Evolutionary conservation across 2,797 vertebrate genomes (phyloP), one percentile per base, ranked within the genome.

Genomic region (Spondyliosoma cantharus): DNA sequence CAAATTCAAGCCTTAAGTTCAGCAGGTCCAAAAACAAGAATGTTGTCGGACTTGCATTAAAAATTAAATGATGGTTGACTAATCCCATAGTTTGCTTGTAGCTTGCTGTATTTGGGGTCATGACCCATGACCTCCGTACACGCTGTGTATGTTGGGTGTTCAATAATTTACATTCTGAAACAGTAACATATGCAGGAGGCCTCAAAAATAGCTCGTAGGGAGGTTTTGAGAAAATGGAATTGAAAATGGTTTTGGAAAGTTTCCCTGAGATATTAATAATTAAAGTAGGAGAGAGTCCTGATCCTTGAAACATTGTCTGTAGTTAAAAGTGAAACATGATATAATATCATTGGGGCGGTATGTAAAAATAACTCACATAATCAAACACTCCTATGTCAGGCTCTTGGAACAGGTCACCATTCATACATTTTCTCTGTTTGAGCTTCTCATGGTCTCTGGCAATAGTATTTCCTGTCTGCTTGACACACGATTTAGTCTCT

Each of bases 1-100:
- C 32, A 65, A 63, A 52, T 59, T 50, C 22, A 42, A 15, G 29
- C 24, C n/a, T 58, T 56, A 56, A 27, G 42, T 67, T 50, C n/a
- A 74, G 24, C 8, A 69, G 25, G 13, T 54, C 27, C 8, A 46
- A 37, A 65, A 43, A 48, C n/a, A 57, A 15, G 7, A 50, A 56
- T 56, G 3, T n/a, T 27, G 6, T 6, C 9, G 20, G n/a, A 37
- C 3, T 19, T 22, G 53, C 5, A 54, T 9, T 14, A 22, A 50
- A 20, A 50, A 50, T 50, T 8, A 53, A 54, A 53, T 48, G 20
- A 54, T 12, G 63, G 20, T 16, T 37, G 32, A 37, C 32, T 42
- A 14, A 48, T 68, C 22, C 16, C 15, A 32, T 27, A 22, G 25
- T 19, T 65, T 5, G 6, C n/a, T 49, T 45, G 11, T 14, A 66